Percentiles rank a stretch among this genome's conserved stretches.
Evolutionary conservation across 1,140 invertebrate species (phyloP).

Genomic region (Aphelinus atriplicis): DNA sequence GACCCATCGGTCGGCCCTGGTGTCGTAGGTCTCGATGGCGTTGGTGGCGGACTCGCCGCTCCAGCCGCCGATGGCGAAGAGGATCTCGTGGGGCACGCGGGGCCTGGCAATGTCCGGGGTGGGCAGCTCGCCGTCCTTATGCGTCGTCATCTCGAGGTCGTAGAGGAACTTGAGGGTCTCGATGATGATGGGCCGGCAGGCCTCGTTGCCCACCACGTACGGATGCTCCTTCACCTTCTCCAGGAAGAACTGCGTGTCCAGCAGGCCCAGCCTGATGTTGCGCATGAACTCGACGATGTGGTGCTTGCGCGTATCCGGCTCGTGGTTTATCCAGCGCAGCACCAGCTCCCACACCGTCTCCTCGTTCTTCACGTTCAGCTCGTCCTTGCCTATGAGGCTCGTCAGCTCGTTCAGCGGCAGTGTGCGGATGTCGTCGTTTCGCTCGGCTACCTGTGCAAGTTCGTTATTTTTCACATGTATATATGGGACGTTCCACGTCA

Average conservation of each 20-base stretch:
- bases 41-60: conserved; percentile 76
- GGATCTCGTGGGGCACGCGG: conserved; percentile 74
- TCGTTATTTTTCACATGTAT: no score
- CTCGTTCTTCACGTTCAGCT: conserved; percentile 73
- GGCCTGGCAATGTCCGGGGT: conserved; percentile 75
- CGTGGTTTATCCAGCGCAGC: conserved; percentile 73
- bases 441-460: conserved; percentile 62
- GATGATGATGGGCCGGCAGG: conserved; percentile 77
- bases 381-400: conserved; percentile 76
- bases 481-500: no score
- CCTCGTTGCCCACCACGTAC: conserved; percentile 72
- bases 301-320: conserved; percentile 71
- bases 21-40: conserved; percentile 82
- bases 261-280: conserved; percentile 82
- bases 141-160: conserved; percentile 76
- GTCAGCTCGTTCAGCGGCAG: conserved; percentile 76
- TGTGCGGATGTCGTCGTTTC: conserved; percentile 78
- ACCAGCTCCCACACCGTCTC: conserved; percentile 75
- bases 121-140: conserved; percentile 70
- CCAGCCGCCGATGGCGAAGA: conserved; percentile 83
- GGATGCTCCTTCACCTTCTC: conserved; percentile 75
- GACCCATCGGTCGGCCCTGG: conserved; percentile 79
- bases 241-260: conserved; percentile 84
- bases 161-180: conserved; percentile 79
- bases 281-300: conserved; percentile 80